phyloP scores from a whole-genome alignment of 2,113 vertebrate species.

The Sisor rabdophorus region DNA sequence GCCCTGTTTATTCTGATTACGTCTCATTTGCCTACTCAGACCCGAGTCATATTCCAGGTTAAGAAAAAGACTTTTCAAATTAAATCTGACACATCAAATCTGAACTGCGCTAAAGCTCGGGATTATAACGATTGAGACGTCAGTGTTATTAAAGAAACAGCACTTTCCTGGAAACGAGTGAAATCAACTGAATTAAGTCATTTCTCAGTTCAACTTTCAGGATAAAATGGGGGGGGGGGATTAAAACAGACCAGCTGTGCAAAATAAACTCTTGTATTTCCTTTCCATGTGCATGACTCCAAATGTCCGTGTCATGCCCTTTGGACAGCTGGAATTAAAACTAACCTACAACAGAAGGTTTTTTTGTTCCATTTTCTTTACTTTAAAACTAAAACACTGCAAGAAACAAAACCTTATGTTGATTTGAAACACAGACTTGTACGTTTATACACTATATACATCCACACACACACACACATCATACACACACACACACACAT shows the following conservation, averaged over 20 bases:
- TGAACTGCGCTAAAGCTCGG: not conserved
- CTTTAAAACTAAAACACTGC: not conserved
- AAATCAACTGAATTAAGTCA: conserved; percentile 12
- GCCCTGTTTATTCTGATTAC: not conserved
- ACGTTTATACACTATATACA: no score
- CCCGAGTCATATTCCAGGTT: not conserved
- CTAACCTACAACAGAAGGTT: not conserved
- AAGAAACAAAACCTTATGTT: no score
- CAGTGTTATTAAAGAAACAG: conserved; percentile 13
- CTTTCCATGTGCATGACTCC: conserved; percentile 2
- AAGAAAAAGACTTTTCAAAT: no score
- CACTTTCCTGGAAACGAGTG: conserved; percentile 33
- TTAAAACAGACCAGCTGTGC: conserved; percentile 18
- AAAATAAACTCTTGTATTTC: conserved; percentile 16
- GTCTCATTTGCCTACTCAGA: not conserved
- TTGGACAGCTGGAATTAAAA: not conserved
- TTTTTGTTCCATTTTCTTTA: not conserved
- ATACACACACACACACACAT: no score
- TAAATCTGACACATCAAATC: not conserved
- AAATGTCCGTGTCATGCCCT: not conserved
- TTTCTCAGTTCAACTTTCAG: conserved; percentile 19
- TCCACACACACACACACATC: no score
- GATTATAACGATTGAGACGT: not conserved
- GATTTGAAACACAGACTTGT: no score
- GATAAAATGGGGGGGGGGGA: not conserved